These are phyloP conservation scores for Pandemis cinnamomeana DNA, from an alignment of 2,888 invertebrate species.

Conservation along the genomic window DNA sequence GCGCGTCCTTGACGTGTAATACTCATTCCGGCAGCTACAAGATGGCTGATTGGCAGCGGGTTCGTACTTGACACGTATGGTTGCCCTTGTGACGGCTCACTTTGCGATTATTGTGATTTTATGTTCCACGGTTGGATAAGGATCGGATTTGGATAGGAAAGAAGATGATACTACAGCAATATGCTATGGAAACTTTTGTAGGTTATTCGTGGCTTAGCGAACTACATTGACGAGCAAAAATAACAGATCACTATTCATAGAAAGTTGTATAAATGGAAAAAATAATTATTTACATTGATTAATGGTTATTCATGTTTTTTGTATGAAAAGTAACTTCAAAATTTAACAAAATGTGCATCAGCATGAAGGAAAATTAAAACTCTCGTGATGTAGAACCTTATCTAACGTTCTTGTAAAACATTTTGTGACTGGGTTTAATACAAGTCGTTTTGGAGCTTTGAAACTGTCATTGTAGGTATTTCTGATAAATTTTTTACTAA, in stretches of 20 bases:
- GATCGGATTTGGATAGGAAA: background rate
- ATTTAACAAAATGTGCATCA: too few species aligned
- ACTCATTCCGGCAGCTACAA: constrained; percentile 35
- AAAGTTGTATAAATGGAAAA: too few species aligned
- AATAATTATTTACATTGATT: too few species aligned
- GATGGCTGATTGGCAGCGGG: constrained; percentile 33
- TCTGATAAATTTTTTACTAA: constrained; percentile 3
- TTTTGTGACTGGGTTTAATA: background rate
- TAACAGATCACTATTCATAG: too few species aligned
- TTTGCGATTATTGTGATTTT: constrained; percentile 13
- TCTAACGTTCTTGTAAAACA: too few species aligned
- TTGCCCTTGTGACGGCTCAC: constrained; percentile 17
- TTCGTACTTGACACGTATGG: constrained; percentile 29
- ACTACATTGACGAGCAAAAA: too few species aligned
- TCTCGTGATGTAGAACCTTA: too few species aligned
- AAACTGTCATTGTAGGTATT: background rate
- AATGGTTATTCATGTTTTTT: too few species aligned
- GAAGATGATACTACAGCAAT: background rate
- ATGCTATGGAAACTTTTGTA: background rate
- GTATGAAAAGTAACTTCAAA: too few species aligned
- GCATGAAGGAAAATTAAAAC: too few species aligned
- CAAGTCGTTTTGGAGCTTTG: background rate
- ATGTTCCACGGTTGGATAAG: background rate
- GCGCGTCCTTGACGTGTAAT: constrained; percentile 36
- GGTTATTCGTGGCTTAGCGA: too few species aligned